Percentiles rank a stretch among this genome's conserved stretches.
Evolutionary conservation across 2,797 vertebrate species (phyloP).

Genomic region (Picus viridis): DNA sequence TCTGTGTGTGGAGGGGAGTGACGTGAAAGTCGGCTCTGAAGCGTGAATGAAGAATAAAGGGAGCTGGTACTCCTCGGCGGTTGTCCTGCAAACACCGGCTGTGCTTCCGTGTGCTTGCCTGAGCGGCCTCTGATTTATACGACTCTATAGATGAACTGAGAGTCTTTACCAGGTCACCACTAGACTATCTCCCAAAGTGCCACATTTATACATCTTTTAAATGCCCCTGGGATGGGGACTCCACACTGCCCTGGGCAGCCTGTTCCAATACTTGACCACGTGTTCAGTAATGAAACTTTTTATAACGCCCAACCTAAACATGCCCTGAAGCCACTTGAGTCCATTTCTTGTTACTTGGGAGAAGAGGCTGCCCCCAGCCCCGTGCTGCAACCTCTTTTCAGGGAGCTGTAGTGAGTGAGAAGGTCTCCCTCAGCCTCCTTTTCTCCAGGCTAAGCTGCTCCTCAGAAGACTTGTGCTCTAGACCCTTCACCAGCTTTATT

Average conservation of each 20-base stretch:
- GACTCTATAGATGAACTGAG: fast-evolving
- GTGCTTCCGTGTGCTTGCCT: background rate
- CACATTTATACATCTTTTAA: background rate
- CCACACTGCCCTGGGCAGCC: background rate
- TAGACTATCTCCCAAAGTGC: background rate
- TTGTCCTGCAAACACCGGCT: fast-evolving
- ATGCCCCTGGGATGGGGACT: background rate
- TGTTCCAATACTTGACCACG: no score
- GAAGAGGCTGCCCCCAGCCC: no score
- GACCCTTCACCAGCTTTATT: background rate
- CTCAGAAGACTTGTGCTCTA: background rate
- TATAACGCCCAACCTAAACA: background rate
- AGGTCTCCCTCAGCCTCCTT: background rate
- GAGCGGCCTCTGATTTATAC: fast-evolving
- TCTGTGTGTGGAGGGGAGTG: background rate
- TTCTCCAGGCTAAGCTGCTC: background rate
- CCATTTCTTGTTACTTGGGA: background rate
- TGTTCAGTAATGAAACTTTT: background rate
- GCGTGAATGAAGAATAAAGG: no score
- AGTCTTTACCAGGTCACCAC: background rate
- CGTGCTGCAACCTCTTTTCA: background rate
- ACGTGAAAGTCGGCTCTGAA: background rate
- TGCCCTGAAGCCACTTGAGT: background rate
- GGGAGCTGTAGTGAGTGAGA: background rate
- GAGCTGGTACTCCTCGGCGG: background rate